Evolutionary conservation across 2,113 vertebrate species (phyloP), one percentile per base, ranked within the genome.

Genomic region (Grantiella picta): DNA sequence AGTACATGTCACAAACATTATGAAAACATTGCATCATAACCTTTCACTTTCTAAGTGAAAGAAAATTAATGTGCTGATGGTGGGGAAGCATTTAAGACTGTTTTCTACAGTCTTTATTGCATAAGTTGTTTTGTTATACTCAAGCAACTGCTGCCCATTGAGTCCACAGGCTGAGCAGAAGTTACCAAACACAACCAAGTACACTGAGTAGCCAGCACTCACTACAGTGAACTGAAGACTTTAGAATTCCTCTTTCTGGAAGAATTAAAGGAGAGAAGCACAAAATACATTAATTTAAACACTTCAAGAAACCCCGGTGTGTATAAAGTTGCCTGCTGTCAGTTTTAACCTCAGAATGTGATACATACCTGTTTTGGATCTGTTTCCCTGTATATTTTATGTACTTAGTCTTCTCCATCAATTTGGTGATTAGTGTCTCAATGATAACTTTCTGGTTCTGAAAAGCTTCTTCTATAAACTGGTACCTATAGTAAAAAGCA

Each of bases 391-490:
- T 98, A 5, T 99, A 99, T 91, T 99, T 99, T 35, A 99, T 99
- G 64, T 98, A 98, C 73, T 99, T 99, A 92, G 98, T 99, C 96
- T 99, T 99, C 84, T 99, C 99, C 98, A 99, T 99, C 84, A 99
- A 88, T 96, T 99, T 99, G 49, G 98, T 98, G 16, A 99, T 99
- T 97, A 99, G 98, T 56, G 98, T 99, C 94, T 99, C 99, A 94
- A 99, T 98, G 89, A 99, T 99, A 89, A 99, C 99, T 96, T 98
- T 99, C 97, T 99, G 99, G 96, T 99, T 99, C 86, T 98, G 99
- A 97, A 99, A 99, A 12, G 99, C 99, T 96, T 99, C 99, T 96
- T 99, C 99, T 96, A 99, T 98, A 98, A 99, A 99, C 94, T 99
- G 99, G 65, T 99, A 99, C 94, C 99, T 99, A 86, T 24, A 97